Evolutionary conservation across 2,888 invertebrate genomes (phyloP), one percentile per base, ranked within the genome.

Genomic region (Thelaira solivaga): DNA sequence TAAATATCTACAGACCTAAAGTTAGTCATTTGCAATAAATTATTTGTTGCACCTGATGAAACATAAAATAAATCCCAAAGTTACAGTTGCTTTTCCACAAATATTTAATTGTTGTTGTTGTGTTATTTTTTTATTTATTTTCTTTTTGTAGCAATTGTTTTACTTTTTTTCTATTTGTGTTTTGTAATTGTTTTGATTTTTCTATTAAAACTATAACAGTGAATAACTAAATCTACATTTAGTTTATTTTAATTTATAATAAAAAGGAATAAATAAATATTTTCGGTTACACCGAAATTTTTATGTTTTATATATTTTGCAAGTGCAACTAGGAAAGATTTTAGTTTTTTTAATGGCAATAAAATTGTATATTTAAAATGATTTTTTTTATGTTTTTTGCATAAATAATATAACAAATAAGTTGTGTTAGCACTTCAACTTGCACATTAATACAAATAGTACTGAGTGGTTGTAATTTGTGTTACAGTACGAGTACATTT

Each of bases 41-140:
- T 85, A 84, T 83, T 85, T 82, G 83, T 82, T 84, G 83, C 86
- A 86, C 85, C 86, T 85, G 85, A 85, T 84, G 84, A 84, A 84
- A 83, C 81, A 81, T 81, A 79, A 81, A 76, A 76, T 57, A 67
- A 81, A 81, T 76, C 76, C 81, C 75, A 75, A 67, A 76, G 69
- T 78, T 71, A 76, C 36, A 68, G 36, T 61, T 73, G 13, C 26
- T 55, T 61, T 59, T 61, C 53, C 36, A 22, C 20, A 36, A 24
- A 55, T 36, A 26, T n/a, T n/a, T n/a, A n/a, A n/a, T n/a, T n/a
- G n/a, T n/a, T n/a, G n/a, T n/a, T n/a, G n/a, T n/a, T n/a, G n/a
- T n/a, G n/a, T n/a, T n/a, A n/a, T 43, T 34, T 20, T 29, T 29
- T 39, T 41, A 16, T 18, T 67, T 16, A 31, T 47, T 24, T 29